Evolutionary conservation across 2,113 vertebrate genomes (phyloP).

Genomic region (Machaerirhynchus nigripectus): DNA sequence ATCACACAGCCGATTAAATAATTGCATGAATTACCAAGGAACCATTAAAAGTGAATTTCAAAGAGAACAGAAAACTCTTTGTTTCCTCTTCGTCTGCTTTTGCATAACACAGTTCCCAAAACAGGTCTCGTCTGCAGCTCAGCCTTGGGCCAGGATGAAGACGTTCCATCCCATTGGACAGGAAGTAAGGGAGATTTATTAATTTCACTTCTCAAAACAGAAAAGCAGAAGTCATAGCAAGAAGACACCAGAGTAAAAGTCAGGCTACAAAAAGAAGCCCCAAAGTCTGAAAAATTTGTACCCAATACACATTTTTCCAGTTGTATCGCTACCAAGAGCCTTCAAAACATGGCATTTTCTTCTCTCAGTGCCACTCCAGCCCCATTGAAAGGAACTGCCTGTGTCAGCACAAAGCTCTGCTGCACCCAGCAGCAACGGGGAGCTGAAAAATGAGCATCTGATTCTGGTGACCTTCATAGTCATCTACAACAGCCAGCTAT

Average conservation of each 20-base stretch:
- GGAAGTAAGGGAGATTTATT: background rate
- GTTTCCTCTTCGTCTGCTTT: background rate
- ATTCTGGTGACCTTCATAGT: constrained; percentile 1
- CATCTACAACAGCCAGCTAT: background rate
- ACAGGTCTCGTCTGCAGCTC: background rate
- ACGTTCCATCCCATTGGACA: constrained; percentile 14
- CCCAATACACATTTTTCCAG: background rate
- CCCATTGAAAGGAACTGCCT: background rate
- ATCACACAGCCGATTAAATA: background rate
- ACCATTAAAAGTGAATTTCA: background rate
- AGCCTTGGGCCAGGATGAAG: background rate
- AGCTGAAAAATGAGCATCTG: constrained; percentile 40
- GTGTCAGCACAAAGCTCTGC: constrained; percentile 26
- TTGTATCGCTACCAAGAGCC: background rate
- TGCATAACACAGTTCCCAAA: background rate
- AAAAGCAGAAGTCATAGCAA: background rate
- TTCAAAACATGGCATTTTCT: background rate
- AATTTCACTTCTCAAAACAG: constrained; percentile 4
- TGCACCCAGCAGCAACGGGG: background rate
- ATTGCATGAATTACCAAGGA: background rate
- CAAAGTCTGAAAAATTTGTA: background rate
- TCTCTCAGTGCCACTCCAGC: background rate
- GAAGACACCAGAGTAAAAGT: background rate
- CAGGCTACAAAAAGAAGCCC: background rate
- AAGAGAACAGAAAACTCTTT: background rate